phyloP scores from a whole-genome alignment of 2,888 invertebrate genomes.

The Ectemnius lituratus region DNA sequence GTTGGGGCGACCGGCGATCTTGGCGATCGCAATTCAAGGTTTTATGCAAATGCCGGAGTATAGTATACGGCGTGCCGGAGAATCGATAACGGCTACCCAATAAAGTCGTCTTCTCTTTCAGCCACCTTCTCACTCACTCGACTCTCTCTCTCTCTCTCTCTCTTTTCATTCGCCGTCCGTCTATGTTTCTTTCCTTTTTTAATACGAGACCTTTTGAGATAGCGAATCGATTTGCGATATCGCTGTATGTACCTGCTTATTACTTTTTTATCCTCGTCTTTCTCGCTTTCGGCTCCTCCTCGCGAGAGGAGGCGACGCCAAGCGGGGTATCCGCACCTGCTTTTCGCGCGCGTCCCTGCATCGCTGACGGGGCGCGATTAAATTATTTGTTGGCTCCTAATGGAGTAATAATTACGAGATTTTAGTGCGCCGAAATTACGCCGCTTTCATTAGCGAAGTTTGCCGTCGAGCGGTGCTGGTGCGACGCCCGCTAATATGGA shows the following conservation, averaged over 20 bases:
- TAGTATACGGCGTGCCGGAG: slow-evolving; percentile 26
- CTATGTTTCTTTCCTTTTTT: not conserved
- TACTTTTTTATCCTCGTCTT: not conserved
- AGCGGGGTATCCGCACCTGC: slow-evolving; percentile 39
- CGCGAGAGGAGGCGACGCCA: slow-evolving; percentile 17
- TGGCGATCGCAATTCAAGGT: slow-evolving; percentile 53
- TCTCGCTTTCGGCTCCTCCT: slow-evolving; percentile 11
- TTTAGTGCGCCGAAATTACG: slow-evolving; percentile 29
- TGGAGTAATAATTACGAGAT: slow-evolving; percentile 49
- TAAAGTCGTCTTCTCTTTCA: slow-evolving; percentile 44
- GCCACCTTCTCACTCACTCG: no score
- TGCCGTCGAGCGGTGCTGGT: not conserved
- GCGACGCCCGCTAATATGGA: not conserved
- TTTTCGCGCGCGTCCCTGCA: not conserved
- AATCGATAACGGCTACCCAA: slow-evolving; percentile 48
- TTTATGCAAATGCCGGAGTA: slow-evolving; percentile 53
- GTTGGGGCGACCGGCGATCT: slow-evolving; percentile 29
- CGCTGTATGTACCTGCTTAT: slow-evolving; percentile 10
- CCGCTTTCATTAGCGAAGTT: slow-evolving; percentile 16
- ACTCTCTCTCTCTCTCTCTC: no score
- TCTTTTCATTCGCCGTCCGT: no score
- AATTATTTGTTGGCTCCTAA: slow-evolving; percentile 52
- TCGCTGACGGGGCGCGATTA: slow-evolving; percentile 43
- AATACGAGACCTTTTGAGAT: slow-evolving; percentile 9
- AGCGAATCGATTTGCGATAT: slow-evolving; percentile 12